A percentile compares a stretch with the other conserved stretches of the same genome.
These are phyloP conservation scores for Euclidia mi DNA, from an alignment of 2,888 invertebrate species.

Conservation along the genomic window DNA sequence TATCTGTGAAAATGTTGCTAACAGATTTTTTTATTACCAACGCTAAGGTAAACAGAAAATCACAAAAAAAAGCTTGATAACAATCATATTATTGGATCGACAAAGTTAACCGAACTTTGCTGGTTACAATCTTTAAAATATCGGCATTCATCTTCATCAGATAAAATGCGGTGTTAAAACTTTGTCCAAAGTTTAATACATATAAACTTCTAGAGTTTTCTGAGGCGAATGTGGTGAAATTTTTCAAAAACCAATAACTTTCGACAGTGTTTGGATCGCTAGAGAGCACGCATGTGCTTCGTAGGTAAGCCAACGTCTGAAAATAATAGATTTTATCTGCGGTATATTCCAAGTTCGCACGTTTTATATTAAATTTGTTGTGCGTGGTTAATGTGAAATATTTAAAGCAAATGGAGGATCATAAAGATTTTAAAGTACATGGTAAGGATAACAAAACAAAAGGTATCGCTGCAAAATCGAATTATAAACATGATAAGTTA, in stretches of 20 bases:
- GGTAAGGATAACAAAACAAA: no score
- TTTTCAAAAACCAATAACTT: constrained; percentile 48
- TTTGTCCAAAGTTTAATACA: constrained; percentile 42
- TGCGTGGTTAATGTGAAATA: no score
- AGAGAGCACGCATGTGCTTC: constrained; percentile 37
- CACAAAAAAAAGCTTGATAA: neutral
- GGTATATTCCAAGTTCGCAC: constrained; percentile 13
- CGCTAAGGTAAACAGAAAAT: neutral
- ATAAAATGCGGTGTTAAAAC: constrained; percentile 39
- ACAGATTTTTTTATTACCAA: no score
- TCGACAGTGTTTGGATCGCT: constrained; percentile 42
- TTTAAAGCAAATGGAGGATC: no score
- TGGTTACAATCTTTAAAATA: constrained; percentile 33
- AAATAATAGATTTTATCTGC: constrained; percentile 44
- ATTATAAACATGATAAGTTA: no score
- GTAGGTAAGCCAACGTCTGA: constrained; percentile 28
- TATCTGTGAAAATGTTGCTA: no score
- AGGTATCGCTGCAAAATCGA: no score
- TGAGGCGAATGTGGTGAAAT: constrained; percentile 42
- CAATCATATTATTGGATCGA: constrained; percentile 3
- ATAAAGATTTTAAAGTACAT: no score
- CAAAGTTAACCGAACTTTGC: constrained; percentile 16
- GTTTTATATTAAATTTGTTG: constrained; percentile 5
- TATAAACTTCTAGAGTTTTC: constrained; percentile 44
- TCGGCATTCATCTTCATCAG: constrained; percentile 42